These are phyloP conservation scores for Muscidifurax raptorellus DNA, from an alignment of 1,140 invertebrate genomes.

Conservation along the genomic window DNA sequence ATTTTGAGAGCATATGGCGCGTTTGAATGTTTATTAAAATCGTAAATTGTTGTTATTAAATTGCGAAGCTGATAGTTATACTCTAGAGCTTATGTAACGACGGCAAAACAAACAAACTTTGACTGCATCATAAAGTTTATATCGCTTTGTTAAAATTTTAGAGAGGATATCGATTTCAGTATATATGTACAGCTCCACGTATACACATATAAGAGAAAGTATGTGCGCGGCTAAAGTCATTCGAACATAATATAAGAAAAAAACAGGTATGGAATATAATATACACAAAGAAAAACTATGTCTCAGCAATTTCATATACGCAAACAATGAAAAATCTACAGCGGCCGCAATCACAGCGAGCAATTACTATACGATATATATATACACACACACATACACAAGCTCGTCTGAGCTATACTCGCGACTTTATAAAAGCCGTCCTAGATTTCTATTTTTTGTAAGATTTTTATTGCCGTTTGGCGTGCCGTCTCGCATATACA, in stretches of 20 bases:
- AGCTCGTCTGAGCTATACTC: background rate
- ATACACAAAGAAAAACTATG: background rate
- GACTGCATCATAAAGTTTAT: background rate
- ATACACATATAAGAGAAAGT: no score
- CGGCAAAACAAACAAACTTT: background rate
- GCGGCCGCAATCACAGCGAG: no score
- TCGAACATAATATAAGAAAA: no score
- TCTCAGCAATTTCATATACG: background rate
- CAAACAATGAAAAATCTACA: background rate
- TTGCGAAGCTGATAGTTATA: background rate
- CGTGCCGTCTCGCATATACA: background rate
- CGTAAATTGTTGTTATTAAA: no score
- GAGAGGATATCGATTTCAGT: background rate
- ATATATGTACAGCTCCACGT: no score
- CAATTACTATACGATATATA: no score
- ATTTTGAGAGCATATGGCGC: no score
- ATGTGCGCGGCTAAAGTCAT: no score
- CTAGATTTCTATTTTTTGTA: background rate
- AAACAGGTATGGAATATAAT: background rate
- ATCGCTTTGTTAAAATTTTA: background rate
- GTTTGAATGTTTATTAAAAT: no score
- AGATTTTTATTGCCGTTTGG: slow-evolving; percentile 4
- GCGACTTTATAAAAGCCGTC: background rate
- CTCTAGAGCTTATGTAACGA: background rate
- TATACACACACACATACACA: no score